phyloP scores from a whole-genome alignment of 1,140 invertebrate genomes.

The Leptinotarsa undecemlineata region DNA sequence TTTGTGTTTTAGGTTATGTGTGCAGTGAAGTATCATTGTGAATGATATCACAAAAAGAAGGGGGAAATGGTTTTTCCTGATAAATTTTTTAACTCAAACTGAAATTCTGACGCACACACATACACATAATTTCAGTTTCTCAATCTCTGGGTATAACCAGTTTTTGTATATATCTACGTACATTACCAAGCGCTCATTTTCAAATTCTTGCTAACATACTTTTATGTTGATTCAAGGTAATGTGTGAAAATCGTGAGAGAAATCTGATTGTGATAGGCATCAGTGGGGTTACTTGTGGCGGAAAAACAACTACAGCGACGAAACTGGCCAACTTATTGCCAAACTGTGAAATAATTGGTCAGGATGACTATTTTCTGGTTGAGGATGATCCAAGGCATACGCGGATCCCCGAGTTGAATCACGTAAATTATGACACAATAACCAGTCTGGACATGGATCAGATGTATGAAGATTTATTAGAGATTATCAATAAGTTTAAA shows the following conservation, averaged over 20 bases:
- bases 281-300: slow-evolving; percentile 77
- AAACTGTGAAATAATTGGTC: slow-evolving; percentile 65
- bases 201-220: not conserved
- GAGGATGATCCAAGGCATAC: slow-evolving; percentile 69
- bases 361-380: slow-evolving; percentile 79
- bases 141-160: not conserved
- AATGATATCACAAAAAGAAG: too few species aligned
- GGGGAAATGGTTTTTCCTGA: too few species aligned
- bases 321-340: slow-evolving; percentile 61
- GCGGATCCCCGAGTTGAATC: slow-evolving; percentile 67
- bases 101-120: not conserved
- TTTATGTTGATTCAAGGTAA: not conserved
- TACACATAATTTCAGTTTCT: not conserved
- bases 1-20: too few species aligned
- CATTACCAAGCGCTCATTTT: not conserved
- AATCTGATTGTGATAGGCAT: slow-evolving; percentile 64
- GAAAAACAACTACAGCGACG: slow-evolving; percentile 75
- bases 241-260: slow-evolving; percentile 13
- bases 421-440: slow-evolving; percentile 79
- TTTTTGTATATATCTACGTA: not conserved
- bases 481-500: slow-evolving; percentile 13
- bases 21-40: too few species aligned
- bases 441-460: slow-evolving; percentile 74
- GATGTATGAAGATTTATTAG: slow-evolving; percentile 65
- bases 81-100: not conserved